These are phyloP conservation scores for Semaprochilodus insignis DNA, from an alignment of 2,797 vertebrate genomes.

Conservation along the genomic window DNA sequence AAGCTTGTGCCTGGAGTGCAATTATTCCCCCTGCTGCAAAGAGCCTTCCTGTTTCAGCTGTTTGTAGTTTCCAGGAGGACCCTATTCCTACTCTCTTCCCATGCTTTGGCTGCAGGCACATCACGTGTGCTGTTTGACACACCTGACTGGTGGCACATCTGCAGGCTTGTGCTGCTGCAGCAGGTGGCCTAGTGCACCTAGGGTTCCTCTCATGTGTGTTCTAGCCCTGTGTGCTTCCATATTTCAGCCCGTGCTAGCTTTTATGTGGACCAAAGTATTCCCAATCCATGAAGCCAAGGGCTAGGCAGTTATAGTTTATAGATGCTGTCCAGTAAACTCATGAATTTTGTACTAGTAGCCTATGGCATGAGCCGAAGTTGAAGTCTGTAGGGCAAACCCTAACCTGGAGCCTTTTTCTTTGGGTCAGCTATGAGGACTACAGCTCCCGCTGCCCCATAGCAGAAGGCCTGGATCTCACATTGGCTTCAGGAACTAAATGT, in stretches of 20 bases:
- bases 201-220: constrained; percentile 45
- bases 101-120: constrained; percentile 23
- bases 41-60: constrained; percentile 31
- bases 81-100: background rate
- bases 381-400: constrained; percentile 32
- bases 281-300: constrained; percentile 46
- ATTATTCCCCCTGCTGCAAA: constrained; percentile 19
- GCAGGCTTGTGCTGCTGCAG: constrained; percentile 19
- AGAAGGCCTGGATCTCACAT: constrained; percentile 2
- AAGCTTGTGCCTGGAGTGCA: constrained; percentile 17
- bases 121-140: background rate
- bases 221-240: constrained; percentile 27
- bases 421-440: constrained; percentile 5
- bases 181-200: constrained; percentile 34
- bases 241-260: constrained; percentile 27
- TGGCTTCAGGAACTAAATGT: constrained; percentile 13
- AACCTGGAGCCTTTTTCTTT: constrained; percentile 6
- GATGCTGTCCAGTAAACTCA: constrained; percentile 49
- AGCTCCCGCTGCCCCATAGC: background rate
- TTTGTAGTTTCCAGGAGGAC: constrained; percentile 37
- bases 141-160: background rate
- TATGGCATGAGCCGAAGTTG: background rate
- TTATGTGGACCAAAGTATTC: constrained; percentile 33
- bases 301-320: constrained; percentile 53
- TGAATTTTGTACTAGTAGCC: constrained; percentile 49